phyloP scores from a whole-genome alignment of 1,140 invertebrate species.

The Leptopilina clavipes region DNA sequence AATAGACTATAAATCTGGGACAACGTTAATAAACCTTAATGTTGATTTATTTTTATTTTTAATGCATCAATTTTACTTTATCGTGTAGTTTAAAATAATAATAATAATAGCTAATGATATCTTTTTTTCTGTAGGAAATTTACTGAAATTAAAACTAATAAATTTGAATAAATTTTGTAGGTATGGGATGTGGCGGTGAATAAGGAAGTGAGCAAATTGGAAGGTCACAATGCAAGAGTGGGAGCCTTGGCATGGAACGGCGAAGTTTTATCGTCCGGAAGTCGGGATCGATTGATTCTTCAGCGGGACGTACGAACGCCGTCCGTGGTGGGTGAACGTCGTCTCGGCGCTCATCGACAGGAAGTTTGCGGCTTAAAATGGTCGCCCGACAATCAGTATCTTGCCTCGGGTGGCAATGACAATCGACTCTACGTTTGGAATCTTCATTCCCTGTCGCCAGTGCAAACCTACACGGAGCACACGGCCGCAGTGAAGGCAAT shows the following conservation, averaged over 20 bases:
- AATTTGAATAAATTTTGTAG: not conserved
- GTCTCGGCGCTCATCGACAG: conserved; percentile 94
- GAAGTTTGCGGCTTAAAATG: conserved; percentile 99
- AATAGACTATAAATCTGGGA: too few relatives aligned
- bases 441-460: conserved; percentile 88
- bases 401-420: conserved; percentile 99
- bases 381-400: conserved; percentile 98
- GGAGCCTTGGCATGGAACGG: conserved; percentile 99
- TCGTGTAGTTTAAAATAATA: too few relatives aligned
- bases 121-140: too few relatives aligned
- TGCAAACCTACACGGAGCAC: conserved; percentile 98
- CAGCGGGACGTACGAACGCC: conserved; percentile 96
- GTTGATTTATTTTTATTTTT: too few relatives aligned
- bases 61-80: too few relatives aligned
- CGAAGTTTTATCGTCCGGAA: conserved; percentile 96
- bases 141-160: too few relatives aligned
- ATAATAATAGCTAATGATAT: too few relatives aligned
- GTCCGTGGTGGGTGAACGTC: conserved; percentile 83
- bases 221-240: conserved; percentile 93
- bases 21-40: too few relatives aligned
- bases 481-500: conserved; percentile 99
- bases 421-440: conserved; percentile 99
- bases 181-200: conserved; percentile 98
- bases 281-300: conserved; percentile 94
- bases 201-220: conserved; percentile 92